Percentiles rank a stretch among this genome's conserved stretches.
phyloP scores from a whole-genome alignment of 2,888 invertebrate genomes.

The Fragum whitleyi region DNA sequence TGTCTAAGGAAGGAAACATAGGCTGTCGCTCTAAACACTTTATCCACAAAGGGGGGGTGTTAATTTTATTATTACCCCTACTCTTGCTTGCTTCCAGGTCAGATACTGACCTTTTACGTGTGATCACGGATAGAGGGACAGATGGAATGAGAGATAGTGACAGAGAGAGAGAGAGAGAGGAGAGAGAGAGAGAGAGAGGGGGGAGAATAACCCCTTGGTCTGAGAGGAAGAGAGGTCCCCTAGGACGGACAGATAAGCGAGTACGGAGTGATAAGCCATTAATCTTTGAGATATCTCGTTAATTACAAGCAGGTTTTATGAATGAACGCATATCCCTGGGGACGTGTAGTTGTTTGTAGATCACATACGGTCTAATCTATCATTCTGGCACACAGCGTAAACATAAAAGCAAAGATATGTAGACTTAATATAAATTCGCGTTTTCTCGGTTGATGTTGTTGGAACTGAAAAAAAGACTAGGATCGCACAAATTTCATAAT shows the following conservation, averaged over 20 bases:
- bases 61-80: too few relatives aligned
- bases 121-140: not conserved
- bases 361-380: not conserved
- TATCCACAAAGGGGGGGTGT: too few relatives aligned
- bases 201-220: not conserved
- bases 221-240: not conserved
- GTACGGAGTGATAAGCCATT: slow-evolving; percentile 5
- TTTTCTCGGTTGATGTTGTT: too few relatives aligned
- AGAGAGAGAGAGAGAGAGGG: slow-evolving; percentile 24
- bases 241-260: slow-evolving; percentile 2
- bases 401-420: too few relatives aligned
- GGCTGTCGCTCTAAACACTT: too few relatives aligned
- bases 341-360: slow-evolving; percentile 19
- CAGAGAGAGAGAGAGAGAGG: slow-evolving; percentile 12
- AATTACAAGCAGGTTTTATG: slow-evolving; percentile 16
- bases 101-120: too few relatives aligned
- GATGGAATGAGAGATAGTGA: slow-evolving; percentile 21
- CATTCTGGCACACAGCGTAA: not conserved
- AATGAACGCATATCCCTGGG: slow-evolving; percentile 16
- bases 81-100: too few relatives aligned
- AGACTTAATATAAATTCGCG: too few relatives aligned
- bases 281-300: slow-evolving; percentile 16
- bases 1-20: too few relatives aligned
- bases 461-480: too few relatives aligned
- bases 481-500: too few relatives aligned